Conservation (phyloP, 2,888 invertebrate genomes). For the Drosophila acutilabella region DNA sequence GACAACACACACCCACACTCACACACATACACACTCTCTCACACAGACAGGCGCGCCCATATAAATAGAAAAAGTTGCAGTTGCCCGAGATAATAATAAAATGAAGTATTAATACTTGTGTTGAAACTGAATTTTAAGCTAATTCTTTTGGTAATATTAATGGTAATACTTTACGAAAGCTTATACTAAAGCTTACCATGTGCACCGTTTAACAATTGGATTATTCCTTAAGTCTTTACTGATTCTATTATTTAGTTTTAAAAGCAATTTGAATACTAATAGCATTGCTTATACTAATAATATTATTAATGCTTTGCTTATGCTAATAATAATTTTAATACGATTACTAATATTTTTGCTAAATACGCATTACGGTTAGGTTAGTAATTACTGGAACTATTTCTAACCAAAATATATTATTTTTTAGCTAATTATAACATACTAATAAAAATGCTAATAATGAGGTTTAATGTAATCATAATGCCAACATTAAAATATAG, state of each 20-base stretch:
- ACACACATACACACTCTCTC: not conserved
- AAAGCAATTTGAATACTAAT: not conserved
- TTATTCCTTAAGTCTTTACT: too few relatives aligned
- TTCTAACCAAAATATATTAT: too few relatives aligned
- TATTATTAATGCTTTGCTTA: not conserved
- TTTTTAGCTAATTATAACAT: too few relatives aligned
- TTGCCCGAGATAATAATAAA: slow-evolving; percentile 11
- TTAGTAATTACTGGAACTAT: too few relatives aligned
- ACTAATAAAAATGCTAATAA: too few relatives aligned
- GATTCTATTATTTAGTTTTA: not conserved
- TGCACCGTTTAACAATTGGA: too few relatives aligned
- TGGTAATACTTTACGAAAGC: not conserved
- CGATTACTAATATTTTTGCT: not conserved
- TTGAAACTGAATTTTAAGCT: not conserved
- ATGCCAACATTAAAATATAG: too few relatives aligned
- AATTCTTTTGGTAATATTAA: not conserved
- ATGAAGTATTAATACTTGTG: not conserved
- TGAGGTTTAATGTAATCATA: too few relatives aligned
- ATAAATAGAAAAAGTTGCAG: slow-evolving; percentile 63
- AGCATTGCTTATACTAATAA: not conserved
- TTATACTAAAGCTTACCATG: too few relatives aligned
- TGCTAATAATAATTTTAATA: not conserved
- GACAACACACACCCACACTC: slow-evolving; percentile 60
- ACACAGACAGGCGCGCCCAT: slow-evolving; percentile 46
- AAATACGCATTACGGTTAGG: not conserved